These are phyloP conservation scores for Nyctalus aviator DNA, from an alignment of 2,797 vertebrate genomes.

Conservation along the genomic window DNA sequence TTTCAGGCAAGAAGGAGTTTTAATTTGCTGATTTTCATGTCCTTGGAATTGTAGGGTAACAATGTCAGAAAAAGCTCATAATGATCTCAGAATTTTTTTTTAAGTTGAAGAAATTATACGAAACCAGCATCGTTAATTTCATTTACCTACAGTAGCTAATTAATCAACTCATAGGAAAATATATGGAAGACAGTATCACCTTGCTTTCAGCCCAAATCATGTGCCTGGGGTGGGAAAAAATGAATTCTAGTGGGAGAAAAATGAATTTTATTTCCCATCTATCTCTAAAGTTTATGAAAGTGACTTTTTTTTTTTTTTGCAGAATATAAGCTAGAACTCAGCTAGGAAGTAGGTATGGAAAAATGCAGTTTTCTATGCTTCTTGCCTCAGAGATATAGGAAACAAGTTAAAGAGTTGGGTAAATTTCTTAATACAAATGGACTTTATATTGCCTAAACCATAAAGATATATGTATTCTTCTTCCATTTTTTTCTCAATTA, in stretches of 20 bases:
- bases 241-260: not conserved
- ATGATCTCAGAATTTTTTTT: not conserved
- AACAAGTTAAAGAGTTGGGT: not conserved
- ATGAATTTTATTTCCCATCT: not conserved
- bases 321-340: not conserved
- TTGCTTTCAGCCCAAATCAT: not conserved
- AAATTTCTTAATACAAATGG: not conserved
- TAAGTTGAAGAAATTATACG: not conserved
- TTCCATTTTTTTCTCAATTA: not conserved
- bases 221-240: not conserved
- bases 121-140: conserved; percentile 1
- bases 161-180: not conserved
- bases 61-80: not conserved
- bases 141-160: not conserved
- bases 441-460: not conserved
- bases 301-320: not conserved
- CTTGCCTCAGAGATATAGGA: not conserved
- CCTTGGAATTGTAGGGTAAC: not conserved
- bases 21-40: not conserved
- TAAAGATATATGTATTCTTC: not conserved
- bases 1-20: not conserved
- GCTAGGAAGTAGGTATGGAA: not conserved
- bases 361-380: not conserved
- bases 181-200: not conserved
- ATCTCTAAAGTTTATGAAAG: not conserved